These are phyloP conservation scores for Mermis nigrescens DNA, from an alignment of 2,888 invertebrate genomes.

Conservation along the genomic window DNA sequence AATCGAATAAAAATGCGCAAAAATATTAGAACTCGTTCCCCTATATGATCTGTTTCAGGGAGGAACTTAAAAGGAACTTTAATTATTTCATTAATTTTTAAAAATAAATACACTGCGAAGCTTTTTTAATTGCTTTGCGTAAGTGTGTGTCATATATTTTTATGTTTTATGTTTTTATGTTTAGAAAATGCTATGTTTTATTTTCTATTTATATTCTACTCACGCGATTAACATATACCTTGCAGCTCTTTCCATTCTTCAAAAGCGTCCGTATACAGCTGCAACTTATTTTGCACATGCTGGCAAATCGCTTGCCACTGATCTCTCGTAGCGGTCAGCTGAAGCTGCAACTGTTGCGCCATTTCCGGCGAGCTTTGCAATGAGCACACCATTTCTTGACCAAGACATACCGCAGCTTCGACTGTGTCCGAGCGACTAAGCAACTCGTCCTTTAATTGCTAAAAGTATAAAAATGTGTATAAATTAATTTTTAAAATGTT, in stretches of 20 bases:
- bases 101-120: too few relatives aligned
- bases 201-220: neutral
- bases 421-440: slow-evolving; percentile 6
- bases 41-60: too few relatives aligned
- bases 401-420: slow-evolving; percentile 7
- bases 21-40: too few relatives aligned
- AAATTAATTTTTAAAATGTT: too few relatives aligned
- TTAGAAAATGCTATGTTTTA: neutral
- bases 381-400: slow-evolving; percentile 9
- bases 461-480: neutral
- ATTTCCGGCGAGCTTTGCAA: slow-evolving; percentile 8
- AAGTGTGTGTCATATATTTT: too few relatives aligned
- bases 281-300: slow-evolving; percentile 26
- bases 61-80: too few relatives aligned
- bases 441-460: slow-evolving; percentile 7
- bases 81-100: neutral
- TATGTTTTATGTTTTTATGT: too few relatives aligned
- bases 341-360: slow-evolving; percentile 4
- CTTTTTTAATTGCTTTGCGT: too few relatives aligned
- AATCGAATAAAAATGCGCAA: too few relatives aligned
- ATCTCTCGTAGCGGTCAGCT: slow-evolving; percentile 3
- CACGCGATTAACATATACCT: slow-evolving; percentile 19
- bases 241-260: slow-evolving; percentile 28
- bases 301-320: slow-evolving; percentile 30
- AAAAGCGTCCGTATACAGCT: slow-evolving; percentile 24